Evolutionary conservation across 2,888 invertebrate genomes (phyloP), one percentile per base, ranked within the genome.

Genomic region (Plusia festucae): DNA sequence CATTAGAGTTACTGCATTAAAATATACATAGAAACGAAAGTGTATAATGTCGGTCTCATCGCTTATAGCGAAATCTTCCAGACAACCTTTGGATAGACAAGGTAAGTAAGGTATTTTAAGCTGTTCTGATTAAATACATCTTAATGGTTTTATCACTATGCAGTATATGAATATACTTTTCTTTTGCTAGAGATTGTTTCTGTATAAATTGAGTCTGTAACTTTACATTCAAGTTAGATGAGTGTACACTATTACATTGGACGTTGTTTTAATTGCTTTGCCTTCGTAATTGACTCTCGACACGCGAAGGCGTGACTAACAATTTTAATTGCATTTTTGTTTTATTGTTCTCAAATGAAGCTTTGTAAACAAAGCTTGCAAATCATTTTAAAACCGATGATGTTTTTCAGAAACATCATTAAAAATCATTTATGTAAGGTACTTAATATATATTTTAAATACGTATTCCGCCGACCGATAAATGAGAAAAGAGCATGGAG

Each of bases 301-400:
- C 79, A 78, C 60, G 77, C 69, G 53, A 73, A 76, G 58, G 60
- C 67, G 62, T 67, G 60, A 72, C 77, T 76, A 20, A 62, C 40
- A 65, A 64, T 52, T 68, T 69, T 73, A 78, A 79, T 81, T 64
- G 70, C 68, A 76, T 73, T 64, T 70, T 57, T 73, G 65, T 65
- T 75, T 79, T 78, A 76, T 82, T 81, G 70, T 76, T 81, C 67
- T 73, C 62, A 65, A 55, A 73, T 65, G 66, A 73, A 72, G 68
- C 67, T 72, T 77, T 69, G 70, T 73, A 76, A 63, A 46, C 56
- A 54, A 53, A 16, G 51, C 24, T 51, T 55, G 11, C 32, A 55
- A 53, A 58, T 34, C 0, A n/a, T 30, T 51, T 49, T 16, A 30
- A 1, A 54, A 30, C 18, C 20, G 6, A 44, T 49, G n/a, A n/a